Base-by-base conservation (phyloP, 2,113 vertebrate genomes). In the Leptocoma aspasia region DNA sequence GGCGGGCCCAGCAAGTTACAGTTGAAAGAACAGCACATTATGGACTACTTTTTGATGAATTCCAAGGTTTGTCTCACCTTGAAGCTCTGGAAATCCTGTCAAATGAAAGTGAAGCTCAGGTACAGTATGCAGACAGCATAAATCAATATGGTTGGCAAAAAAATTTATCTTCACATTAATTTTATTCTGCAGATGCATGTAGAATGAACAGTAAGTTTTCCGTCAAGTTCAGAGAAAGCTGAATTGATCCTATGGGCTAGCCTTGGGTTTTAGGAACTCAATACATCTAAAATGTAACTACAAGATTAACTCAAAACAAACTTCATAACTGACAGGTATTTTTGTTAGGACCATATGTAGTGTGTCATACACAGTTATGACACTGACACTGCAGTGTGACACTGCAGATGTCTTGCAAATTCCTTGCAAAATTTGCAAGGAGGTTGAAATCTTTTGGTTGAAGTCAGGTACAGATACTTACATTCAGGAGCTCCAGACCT, bases 81-180 rank as follows among this genome's bases (percentile, higher is more conserved):
- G 99, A 99, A 97, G 99, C 99, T 84, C 98, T 99, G 97, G 99
- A 99, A 98, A 99, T 99, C 86, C 98, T 99, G 90, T 99, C 99
- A 95, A 99, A 99, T 91, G 99, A 99, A 97, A 99, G 99, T 14
- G 99, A 99, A 97, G 97, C 83, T 82, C 98, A 99, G 99, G 99
- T 99, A 97, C 35, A 54, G 77, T 94, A 89, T 69, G 45, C 42
- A 63, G 60, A 76, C 37, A 57, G 37, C 70, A n/a, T 57, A 71
- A 87, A 42, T 90, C 41, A 86, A 41, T 72, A 20, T 27, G 15
- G 11, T 64, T 61, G 49, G 31, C 89, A 30, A 45, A 69, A 68
- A 66, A 59, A n/a, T 3, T 69, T 69, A 68, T 86, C 72, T 92
- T 92, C 89, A 63, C 12, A 30, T 39, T 71, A n/a, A 66, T 89